Evolutionary conservation across 2,797 vertebrate species (phyloP).

Genomic region (Eutrigla gurnardus): DNA sequence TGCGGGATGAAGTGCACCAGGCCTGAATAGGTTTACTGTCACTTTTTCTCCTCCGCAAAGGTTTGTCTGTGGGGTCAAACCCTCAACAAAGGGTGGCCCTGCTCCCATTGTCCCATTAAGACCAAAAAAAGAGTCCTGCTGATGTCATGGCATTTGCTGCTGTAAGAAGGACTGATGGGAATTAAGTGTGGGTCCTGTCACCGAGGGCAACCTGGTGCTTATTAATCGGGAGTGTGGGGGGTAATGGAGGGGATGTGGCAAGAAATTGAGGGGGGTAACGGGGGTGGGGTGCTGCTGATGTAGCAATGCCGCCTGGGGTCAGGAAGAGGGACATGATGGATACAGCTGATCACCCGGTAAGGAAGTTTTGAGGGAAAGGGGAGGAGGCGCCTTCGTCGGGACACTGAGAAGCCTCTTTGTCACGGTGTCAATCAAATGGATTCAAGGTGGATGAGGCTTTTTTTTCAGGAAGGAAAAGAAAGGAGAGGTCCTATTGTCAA

Average conservation of each 20-base stretch:
- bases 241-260: constrained; percentile 41
- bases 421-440: constrained; percentile 87
- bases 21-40: constrained; percentile 79
- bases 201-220: constrained; percentile 82
- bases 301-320: constrained; percentile 87
- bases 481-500: constrained; percentile 73
- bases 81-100: constrained; percentile 71
- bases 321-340: constrained; percentile 94
- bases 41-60: constrained; percentile 71
- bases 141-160: constrained; percentile 66
- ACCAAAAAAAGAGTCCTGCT: constrained; percentile 72
- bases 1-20: constrained; percentile 61
- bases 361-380: constrained; percentile 87
- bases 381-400: constrained; percentile 84
- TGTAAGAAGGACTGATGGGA: constrained; percentile 73
- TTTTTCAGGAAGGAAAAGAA: constrained; percentile 73
- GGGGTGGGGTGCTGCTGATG: constrained; percentile 83
- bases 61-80: constrained; percentile 73
- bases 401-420: constrained; percentile 92
- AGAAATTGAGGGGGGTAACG: constrained; percentile 4
- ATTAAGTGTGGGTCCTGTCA: constrained; percentile 80
- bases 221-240: constrained; percentile 71
- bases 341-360: constrained; percentile 90
- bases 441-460: constrained; percentile 78
- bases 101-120: constrained; percentile 77